phyloP scores from a whole-genome alignment of 2,113 vertebrate species.

The Pteruthius melanotis region DNA sequence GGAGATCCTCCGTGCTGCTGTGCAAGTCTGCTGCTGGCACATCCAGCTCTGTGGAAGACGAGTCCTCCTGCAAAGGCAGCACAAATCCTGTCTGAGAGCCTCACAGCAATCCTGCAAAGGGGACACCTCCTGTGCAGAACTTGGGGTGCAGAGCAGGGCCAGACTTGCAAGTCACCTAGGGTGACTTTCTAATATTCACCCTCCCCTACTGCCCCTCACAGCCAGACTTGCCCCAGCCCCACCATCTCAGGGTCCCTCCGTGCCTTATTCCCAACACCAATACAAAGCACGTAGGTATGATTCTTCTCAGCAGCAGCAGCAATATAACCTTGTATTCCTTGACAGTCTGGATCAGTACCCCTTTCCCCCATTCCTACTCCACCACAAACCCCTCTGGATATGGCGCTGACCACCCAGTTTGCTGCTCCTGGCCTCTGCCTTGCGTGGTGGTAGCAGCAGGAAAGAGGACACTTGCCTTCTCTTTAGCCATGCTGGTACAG shows the following conservation, averaged over 20 bases:
- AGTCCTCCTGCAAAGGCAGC: constrained; percentile 70
- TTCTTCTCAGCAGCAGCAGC: background rate
- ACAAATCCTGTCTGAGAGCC: background rate
- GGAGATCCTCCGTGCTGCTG: constrained; percentile 81
- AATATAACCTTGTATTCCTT: background rate
- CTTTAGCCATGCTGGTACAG: constrained; percentile 65
- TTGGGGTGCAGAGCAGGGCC: background rate
- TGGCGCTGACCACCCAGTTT: background rate
- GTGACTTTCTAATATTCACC: background rate
- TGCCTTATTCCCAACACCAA: background rate
- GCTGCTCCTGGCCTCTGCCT: background rate
- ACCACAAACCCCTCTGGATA: background rate
- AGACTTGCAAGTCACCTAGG: background rate
- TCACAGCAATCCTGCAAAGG: rapidly evolving
- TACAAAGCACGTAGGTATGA: background rate
- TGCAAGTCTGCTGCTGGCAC: constrained; percentile 53
- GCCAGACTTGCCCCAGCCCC: background rate
- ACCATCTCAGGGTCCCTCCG: background rate
- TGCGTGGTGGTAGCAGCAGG: rapidly evolving
- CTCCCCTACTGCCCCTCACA: background rate
- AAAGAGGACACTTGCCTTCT: constrained; percentile 71
- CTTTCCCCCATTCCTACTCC: background rate
- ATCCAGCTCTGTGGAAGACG: constrained; percentile 70
- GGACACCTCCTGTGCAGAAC: rapidly evolving
- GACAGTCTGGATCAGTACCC: background rate